phyloP scores from a whole-genome alignment of 2,797 vertebrate genomes.

The Hemibagrus guttatus region DNA sequence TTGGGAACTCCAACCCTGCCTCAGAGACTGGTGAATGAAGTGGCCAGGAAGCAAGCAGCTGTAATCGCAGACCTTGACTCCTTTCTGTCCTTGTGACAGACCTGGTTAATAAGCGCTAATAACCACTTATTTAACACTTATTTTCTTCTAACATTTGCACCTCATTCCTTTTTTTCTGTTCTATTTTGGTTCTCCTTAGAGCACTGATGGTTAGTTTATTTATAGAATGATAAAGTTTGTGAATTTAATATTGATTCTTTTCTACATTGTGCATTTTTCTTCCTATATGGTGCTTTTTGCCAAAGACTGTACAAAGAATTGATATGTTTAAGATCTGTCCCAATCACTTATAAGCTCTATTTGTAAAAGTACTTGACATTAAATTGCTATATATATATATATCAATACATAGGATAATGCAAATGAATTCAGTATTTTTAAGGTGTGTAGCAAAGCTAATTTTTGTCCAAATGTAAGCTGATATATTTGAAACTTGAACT shows the following conservation, averaged over 20 bases:
- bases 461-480: slow-evolving; percentile 26
- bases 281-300: slow-evolving; percentile 47
- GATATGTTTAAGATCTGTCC: background rate
- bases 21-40: slow-evolving; percentile 73
- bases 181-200: slow-evolving; percentile 40
- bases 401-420: slow-evolving; percentile 11
- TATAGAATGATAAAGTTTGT: slow-evolving; percentile 31
- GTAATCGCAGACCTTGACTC: slow-evolving; percentile 85
- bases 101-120: slow-evolving; percentile 49
- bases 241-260: slow-evolving; percentile 59
- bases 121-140: slow-evolving; percentile 63
- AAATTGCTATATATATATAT: slow-evolving; percentile 24
- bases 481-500: slow-evolving; percentile 47
- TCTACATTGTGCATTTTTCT: slow-evolving; percentile 51
- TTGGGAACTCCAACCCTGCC: slow-evolving; percentile 87
- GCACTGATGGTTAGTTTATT: slow-evolving; percentile 67
- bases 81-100: slow-evolving; percentile 74
- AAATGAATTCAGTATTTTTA: slow-evolving; percentile 43
- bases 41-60: slow-evolving; percentile 83
- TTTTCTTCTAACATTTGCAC: slow-evolving; percentile 69
- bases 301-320: slow-evolving; percentile 46
- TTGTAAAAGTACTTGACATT: slow-evolving; percentile 31
- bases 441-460: slow-evolving; percentile 24
- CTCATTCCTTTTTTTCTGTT: slow-evolving; percentile 59
- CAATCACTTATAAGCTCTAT: slow-evolving; percentile 34